These are phyloP conservation scores for Axis porcinus DNA, from an alignment of 2,113 vertebrate species.

Conservation along the genomic window DNA sequence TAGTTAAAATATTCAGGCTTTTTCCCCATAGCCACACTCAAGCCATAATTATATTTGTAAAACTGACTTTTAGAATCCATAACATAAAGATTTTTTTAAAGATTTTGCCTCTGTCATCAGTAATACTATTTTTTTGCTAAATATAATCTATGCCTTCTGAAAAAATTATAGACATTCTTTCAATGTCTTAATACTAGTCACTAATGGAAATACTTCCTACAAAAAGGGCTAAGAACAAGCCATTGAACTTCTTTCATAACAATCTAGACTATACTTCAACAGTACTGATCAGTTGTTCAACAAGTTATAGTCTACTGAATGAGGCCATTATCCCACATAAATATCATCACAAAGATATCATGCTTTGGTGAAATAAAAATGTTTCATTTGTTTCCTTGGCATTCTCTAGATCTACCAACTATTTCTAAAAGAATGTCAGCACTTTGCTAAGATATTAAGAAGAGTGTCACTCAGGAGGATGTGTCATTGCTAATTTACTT, in stretches of 20 bases:
- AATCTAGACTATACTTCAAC: background rate
- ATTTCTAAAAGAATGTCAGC: background rate
- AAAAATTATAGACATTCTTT: background rate
- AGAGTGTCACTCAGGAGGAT: background rate
- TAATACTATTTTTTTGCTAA: background rate
- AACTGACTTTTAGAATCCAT: background rate
- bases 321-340: background rate
- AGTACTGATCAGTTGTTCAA: background rate
- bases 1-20: conserved; percentile 14
- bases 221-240: background rate
- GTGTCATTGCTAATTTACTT: background rate
- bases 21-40: background rate
- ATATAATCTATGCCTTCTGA: background rate
- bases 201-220: background rate
- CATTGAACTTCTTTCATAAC: background rate
- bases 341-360: background rate
- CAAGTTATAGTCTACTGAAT: background rate
- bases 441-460: background rate
- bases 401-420: background rate
- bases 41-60: background rate
- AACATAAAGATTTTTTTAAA: background rate
- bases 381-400: background rate
- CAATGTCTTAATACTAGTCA: conserved; percentile 19
- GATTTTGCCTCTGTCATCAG: background rate
- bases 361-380: conserved; percentile 15